Conservation (phyloP, 2,797 vertebrate species). For the Geotrypetes seraphini region DNA sequence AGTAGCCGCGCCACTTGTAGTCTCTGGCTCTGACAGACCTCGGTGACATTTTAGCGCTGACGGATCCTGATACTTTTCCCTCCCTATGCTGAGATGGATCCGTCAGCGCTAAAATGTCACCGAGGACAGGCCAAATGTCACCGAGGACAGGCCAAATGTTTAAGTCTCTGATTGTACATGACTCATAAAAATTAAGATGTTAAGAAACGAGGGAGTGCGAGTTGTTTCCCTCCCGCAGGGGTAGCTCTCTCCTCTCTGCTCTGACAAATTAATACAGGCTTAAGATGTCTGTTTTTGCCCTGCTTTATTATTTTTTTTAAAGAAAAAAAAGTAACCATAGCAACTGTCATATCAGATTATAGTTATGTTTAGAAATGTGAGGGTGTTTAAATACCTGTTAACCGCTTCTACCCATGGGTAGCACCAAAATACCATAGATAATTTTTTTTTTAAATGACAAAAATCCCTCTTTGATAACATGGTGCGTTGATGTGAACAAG, state of each 20-base stretch:
- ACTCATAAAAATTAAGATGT: not conserved
- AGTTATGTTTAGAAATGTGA: slow-evolving; percentile 2
- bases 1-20: too few species aligned
- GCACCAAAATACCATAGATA: not conserved
- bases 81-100: too few species aligned
- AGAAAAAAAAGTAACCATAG: slow-evolving; percentile 14
- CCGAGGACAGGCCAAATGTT: not conserved
- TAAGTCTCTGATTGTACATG: too few species aligned
- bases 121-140: too few species aligned
- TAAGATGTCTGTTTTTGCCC: too few species aligned
- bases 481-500: too few species aligned
- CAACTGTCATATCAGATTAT: slow-evolving; percentile 15
- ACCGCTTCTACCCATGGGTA: not conserved
- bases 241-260: not conserved
- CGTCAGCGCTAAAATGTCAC: too few species aligned
- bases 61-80: too few species aligned
- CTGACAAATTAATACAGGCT: slow-evolving; percentile 1
- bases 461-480: too few species aligned
- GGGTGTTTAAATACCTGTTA: slow-evolving; percentile 11
- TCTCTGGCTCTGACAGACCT: too few species aligned
- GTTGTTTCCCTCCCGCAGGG: not conserved
- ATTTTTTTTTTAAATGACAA: not conserved
- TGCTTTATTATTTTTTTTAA: too few species aligned
- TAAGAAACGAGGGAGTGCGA: not conserved
- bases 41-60: too few species aligned